Conservation (phyloP, 2,888 invertebrate species). For the Cephus sareptanus region DNA sequence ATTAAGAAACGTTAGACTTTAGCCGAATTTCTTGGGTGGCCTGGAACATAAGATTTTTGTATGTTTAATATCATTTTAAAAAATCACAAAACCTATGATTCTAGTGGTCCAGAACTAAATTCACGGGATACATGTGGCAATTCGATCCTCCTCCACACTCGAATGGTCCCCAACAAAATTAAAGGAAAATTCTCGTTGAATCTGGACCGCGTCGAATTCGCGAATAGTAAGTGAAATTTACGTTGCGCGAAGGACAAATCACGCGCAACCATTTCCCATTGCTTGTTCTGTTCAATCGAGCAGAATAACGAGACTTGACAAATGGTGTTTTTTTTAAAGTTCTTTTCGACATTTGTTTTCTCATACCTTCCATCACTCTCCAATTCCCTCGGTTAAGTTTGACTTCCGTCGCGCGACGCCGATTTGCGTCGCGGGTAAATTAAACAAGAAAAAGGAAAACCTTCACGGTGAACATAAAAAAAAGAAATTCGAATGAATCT, state of each 20-base stretch:
- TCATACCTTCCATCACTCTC: not conserved
- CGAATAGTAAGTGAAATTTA: not conserved
- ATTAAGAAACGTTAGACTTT: not conserved
- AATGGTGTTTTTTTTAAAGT: not conserved
- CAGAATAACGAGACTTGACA: slow-evolving; percentile 18
- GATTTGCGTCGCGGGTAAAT: not conserved
- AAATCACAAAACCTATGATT: not conserved
- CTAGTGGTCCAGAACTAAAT: not conserved
- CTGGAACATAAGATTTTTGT: not conserved
- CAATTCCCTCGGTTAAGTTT: not conserved
- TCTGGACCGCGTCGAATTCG: not conserved
- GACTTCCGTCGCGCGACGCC: not conserved
- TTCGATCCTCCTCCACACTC: not conserved
- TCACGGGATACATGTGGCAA: not conserved
- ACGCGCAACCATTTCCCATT: slow-evolving; percentile 2
- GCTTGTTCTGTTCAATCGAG: slow-evolving; percentile 19
- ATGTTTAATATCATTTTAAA: not conserved
- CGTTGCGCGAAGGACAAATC: not conserved
- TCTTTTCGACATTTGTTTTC: not conserved
- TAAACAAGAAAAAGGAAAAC: not conserved
- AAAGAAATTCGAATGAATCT: not conserved
- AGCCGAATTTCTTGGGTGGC: not conserved
- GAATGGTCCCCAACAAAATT: not conserved
- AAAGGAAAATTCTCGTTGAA: not conserved
- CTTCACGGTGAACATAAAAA: not conserved